Percentiles rank a stretch among this genome's conserved stretches.
Evolutionary conservation across 2,113 vertebrate genomes (phyloP).

Genomic region (Bufo bufo): DNA sequence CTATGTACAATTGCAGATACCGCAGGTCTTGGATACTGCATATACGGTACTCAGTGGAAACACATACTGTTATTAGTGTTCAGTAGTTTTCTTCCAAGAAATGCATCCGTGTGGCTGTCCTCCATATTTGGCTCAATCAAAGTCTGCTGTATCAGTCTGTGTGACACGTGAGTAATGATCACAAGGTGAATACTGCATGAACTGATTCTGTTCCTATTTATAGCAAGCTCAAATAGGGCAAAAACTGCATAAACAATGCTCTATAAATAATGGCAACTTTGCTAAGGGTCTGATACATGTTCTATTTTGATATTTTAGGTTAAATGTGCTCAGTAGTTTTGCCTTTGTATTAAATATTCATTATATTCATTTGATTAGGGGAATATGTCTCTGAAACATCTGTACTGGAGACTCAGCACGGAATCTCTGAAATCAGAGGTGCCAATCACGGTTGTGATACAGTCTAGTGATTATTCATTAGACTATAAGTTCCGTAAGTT

Average conservation of each 20-base stretch:
- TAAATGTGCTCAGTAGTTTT: conserved; percentile 10
- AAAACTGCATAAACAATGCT: conserved; percentile 43
- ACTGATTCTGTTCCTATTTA: conserved; percentile 32
- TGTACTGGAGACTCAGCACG: background rate
- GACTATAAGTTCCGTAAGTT: background rate
- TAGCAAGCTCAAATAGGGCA: conserved; percentile 37
- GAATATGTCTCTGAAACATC: conserved; percentile 3
- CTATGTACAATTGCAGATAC: too few relatives aligned
- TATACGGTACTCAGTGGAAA: too few relatives aligned
- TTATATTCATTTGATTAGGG: conserved; percentile 10
- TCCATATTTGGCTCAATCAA: background rate
- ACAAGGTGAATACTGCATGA: conserved; percentile 14
- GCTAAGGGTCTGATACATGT: background rate
- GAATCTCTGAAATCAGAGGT: background rate
- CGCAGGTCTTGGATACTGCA: too few relatives aligned
- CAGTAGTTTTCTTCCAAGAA: too few relatives aligned
- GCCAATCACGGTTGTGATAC: background rate
- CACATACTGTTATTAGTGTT: background rate
- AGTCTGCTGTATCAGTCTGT: background rate
- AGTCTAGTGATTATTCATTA: background rate
- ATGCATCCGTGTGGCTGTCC: background rate
- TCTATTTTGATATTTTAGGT: conserved; percentile 18
- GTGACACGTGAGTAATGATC: background rate
- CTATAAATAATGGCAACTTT: conserved; percentile 23
- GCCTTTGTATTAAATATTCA: conserved; percentile 17